Evolutionary conservation across 2,888 invertebrate species (phyloP), one percentile per base, ranked within the genome.

Genomic region (Leptopterna dolabrata): DNA sequence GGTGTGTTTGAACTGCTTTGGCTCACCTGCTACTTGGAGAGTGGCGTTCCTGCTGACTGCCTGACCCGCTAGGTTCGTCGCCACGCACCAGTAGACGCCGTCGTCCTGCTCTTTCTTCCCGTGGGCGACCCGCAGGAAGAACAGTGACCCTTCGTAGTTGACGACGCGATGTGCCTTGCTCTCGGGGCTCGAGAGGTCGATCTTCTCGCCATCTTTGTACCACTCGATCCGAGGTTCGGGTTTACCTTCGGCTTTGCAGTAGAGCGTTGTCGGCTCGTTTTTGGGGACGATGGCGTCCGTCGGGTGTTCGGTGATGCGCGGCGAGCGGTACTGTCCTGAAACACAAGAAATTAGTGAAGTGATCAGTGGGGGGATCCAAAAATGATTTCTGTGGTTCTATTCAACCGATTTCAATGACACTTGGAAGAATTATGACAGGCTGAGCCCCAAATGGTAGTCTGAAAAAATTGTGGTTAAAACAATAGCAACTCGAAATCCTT

Each of bases 81-180:
- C 99, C 90, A 98, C 96, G 93, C 99, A 99, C 96, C 98, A 98
- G 92, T 99, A 99, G 87, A 97, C 96, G 83, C 99, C 99, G 89
- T 97, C 96, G 91, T 97, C 97, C 91, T 97, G 96, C 91, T 97
- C 97, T 93, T 97, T 97, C 93, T 98, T 98, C 92, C 97, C 96
- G 92, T 98, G 97, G 93, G 97, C 96, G 90, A 98, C 98, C 91
- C 97, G 95, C 90, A 99, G 95, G 93, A 99, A 98, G 93, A 99
- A 96, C 89, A 99, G 93, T 88, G 98, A 97, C 90, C 98, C 99
- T 90, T 95, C 95, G 91, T 97, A 96, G 90, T 97, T 94, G 88
- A 98, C 93, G 88, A 98, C 97, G 85, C 98, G 95, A 92, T 98
- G 98, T 45, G 97, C 96, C 91, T 96, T 96, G 90, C 95, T 94